Percentiles rank a stretch among this genome's conserved stretches.
These are phyloP conservation scores for Eumacrocentrus americanus DNA, from an alignment of 2,888 invertebrate species.

Conservation along the genomic window DNA sequence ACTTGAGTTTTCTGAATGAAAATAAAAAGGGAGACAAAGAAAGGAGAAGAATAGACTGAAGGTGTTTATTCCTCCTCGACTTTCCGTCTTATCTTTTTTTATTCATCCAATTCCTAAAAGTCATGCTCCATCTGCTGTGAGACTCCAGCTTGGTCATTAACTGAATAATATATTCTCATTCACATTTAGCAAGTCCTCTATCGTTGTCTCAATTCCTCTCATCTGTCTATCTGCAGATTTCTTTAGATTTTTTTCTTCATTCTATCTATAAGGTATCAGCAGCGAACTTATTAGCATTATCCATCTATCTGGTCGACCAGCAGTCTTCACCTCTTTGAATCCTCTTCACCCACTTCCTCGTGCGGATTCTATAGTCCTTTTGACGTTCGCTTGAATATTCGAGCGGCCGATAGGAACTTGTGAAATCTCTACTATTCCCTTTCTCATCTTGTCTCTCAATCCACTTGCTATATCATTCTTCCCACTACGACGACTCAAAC, in stretches of 20 bases:
- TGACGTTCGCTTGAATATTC: constrained; percentile 29
- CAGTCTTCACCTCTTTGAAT: constrained; percentile 17
- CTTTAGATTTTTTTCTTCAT: neutral
- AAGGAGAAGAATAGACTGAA: neutral
- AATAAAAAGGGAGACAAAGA: neutral
- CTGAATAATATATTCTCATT: neutral
- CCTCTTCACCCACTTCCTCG: constrained; percentile 12
- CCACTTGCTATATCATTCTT: constrained; percentile 2
- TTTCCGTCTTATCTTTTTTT: neutral
- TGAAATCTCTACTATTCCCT: constrained; percentile 28
- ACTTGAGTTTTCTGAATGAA: constrained; percentile 5
- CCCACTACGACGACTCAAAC: constrained; percentile 6
- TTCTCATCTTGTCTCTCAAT: constrained; percentile 8
- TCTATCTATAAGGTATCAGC: neutral
- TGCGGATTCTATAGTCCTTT: constrained; percentile 19
- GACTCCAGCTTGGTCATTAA: neutral
- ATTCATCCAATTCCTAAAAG: neutral
- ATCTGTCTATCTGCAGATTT: neutral
- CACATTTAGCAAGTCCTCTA: neutral
- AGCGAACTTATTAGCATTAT: constrained; percentile 36
- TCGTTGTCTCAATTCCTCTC: neutral
- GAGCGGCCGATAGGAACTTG: constrained; percentile 30
- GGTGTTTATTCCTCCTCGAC: neutral
- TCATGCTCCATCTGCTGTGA: constrained; percentile 2
- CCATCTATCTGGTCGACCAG: constrained; percentile 32